phyloP scores from a whole-genome alignment of 2,797 vertebrate species.

The Malurus splendens region DNA sequence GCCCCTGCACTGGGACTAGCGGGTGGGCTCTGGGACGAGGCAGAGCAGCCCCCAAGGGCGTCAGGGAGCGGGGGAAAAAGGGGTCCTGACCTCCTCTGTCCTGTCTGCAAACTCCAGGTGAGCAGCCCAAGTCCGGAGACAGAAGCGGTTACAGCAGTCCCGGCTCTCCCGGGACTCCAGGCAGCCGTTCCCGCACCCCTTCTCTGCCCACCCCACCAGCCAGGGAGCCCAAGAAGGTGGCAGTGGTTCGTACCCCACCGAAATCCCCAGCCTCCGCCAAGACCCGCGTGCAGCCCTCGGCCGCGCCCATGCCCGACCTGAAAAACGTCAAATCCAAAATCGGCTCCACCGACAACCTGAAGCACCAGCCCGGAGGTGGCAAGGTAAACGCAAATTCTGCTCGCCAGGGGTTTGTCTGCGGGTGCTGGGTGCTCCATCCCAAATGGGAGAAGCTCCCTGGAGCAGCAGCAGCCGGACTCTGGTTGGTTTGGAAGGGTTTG shows the following conservation, averaged over 20 bases:
- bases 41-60: not conserved
- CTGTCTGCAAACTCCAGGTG: conserved; percentile 58
- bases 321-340: conserved; percentile 91
- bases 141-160: conserved; percentile 92
- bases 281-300: conserved; percentile 77
- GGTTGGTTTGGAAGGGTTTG: accelerated
- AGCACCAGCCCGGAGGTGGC: conserved; percentile 93
- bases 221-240: conserved; percentile 91
- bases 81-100: not conserved
- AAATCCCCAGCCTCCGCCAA: conserved; percentile 91
- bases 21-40: not conserved
- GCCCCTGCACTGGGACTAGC: not conserved
- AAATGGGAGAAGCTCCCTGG: not conserved
- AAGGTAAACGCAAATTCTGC: conserved; percentile 73
- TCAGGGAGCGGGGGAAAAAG: not conserved
- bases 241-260: conserved; percentile 89
- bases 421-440: accelerated
- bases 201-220: conserved; percentile 83
- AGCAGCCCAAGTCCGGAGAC: conserved; percentile 80
- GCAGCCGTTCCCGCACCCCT: conserved; percentile 80
- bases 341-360: conserved; percentile 92
- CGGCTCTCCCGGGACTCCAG: conserved; percentile 86
- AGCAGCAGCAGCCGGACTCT: not conserved
- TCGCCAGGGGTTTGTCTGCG: not conserved
- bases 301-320: conserved; percentile 87